These are phyloP conservation scores for Cotesia chilonis DNA, from an alignment of 1,140 invertebrate species.

Conservation along the genomic window DNA sequence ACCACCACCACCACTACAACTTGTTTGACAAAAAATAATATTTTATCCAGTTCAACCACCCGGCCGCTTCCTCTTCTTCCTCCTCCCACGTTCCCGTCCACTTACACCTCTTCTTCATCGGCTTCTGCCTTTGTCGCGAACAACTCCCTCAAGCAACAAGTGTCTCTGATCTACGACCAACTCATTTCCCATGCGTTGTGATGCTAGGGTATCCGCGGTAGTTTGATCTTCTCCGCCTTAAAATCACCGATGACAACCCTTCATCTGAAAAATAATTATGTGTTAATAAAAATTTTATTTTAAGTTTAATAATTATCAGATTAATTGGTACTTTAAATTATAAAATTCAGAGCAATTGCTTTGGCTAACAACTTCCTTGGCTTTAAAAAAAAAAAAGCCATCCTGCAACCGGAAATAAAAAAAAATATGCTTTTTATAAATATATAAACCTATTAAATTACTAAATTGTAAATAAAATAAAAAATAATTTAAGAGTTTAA, in stretches of 20 bases:
- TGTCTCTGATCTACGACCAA: slow-evolving; percentile 36
- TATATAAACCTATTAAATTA: too few species aligned
- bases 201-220: slow-evolving; percentile 10
- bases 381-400: too few species aligned
- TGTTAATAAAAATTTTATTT: too few species aligned
- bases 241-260: neutral
- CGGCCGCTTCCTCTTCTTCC: slow-evolving; percentile 17
- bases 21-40: slow-evolving; percentile 4
- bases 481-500: too few species aligned
- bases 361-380: too few species aligned
- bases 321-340: too few species aligned
- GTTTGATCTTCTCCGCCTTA: neutral
- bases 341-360: too few species aligned
- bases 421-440: too few species aligned
- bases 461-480: too few species aligned
- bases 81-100: slow-evolving; percentile 26
- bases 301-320: too few species aligned
- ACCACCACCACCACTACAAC: neutral
- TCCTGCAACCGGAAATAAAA: too few species aligned
- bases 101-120: slow-evolving; percentile 24
- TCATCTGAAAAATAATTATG: neutral
- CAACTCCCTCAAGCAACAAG: slow-evolving; percentile 41
- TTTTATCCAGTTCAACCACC: neutral
- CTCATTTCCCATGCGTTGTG: slow-evolving; percentile 42
- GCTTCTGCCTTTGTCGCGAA: slow-evolving; percentile 31